phyloP scores from a whole-genome alignment of 2,113 vertebrate genomes.

The Furnarius figulus region DNA sequence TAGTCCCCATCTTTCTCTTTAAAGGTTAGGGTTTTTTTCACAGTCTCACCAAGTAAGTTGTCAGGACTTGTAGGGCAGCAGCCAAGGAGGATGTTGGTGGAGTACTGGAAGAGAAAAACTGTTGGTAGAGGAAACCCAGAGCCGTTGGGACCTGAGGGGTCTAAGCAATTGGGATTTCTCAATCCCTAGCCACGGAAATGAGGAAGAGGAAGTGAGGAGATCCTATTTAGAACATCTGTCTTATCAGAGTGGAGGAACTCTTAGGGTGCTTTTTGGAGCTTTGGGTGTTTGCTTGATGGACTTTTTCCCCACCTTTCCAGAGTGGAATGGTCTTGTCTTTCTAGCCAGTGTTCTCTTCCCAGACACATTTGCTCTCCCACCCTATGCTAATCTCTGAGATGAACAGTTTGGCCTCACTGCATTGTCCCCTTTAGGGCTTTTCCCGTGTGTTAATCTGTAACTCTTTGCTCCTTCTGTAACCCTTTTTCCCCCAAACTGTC shows the following conservation, averaged over 20 bases:
- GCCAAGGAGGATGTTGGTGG: not conserved
- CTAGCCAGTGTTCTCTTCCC: not conserved
- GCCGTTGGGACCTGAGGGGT: not conserved
- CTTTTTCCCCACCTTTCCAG: not conserved
- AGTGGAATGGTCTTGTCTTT: not conserved
- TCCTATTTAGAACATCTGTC: not conserved
- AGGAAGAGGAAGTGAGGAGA: conserved; percentile 52
- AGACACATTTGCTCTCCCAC: not conserved
- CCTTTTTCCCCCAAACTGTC: not conserved
- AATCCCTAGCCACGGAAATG: conserved; percentile 59
- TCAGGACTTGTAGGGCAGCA: not conserved
- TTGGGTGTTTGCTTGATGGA: not conserved
- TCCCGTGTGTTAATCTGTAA: not conserved
- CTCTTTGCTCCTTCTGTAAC: not conserved
- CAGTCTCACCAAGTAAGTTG: not conserved
- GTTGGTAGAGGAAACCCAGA: conserved; percentile 33
- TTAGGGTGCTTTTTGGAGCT: not conserved
- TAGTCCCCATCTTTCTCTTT: not conserved
- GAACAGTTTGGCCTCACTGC: not conserved
- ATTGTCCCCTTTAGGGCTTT: not conserved
- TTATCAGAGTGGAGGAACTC: not conserved
- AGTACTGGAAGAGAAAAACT: conserved; percentile 8
- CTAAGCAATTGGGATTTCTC: conserved; percentile 54
- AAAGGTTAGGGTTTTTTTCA: not conserved
- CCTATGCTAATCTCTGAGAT: not conserved